These are phyloP conservation scores for Drepana falcataria DNA, from an alignment of 2,888 invertebrate species.

Conservation along the genomic window DNA sequence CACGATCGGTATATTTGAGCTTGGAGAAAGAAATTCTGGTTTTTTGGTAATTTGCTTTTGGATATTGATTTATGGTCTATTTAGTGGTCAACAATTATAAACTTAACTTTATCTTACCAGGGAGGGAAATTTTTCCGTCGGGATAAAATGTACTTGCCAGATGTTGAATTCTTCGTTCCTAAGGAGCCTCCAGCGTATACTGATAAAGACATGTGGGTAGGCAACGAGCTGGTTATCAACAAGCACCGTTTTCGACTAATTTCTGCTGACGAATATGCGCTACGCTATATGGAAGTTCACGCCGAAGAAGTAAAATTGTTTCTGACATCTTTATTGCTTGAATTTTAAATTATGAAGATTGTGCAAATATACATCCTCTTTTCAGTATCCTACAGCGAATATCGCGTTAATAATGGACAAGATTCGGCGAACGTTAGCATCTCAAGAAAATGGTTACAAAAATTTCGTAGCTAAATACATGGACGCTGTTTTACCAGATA, in stretches of 20 bases:
- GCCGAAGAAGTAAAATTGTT: slow-evolving; percentile 79
- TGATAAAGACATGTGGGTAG: slow-evolving; percentile 90
- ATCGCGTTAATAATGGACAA: slow-evolving; percentile 85
- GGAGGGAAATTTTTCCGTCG: slow-evolving; percentile 84
- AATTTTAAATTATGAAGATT: neutral
- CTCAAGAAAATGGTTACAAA: slow-evolving; percentile 82
- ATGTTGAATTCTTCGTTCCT: slow-evolving; percentile 83
- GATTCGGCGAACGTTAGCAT: slow-evolving; percentile 82
- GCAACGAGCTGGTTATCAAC: slow-evolving; percentile 86
- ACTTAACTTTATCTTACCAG: slow-evolving; percentile 23
- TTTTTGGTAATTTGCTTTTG: slow-evolving; percentile 43
- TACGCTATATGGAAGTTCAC: slow-evolving; percentile 91
- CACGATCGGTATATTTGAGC: slow-evolving; percentile 89
- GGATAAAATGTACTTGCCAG: slow-evolving; percentile 84
- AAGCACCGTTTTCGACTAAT: slow-evolving; percentile 87
- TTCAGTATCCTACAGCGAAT: slow-evolving; percentile 86
- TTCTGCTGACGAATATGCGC: slow-evolving; percentile 91
- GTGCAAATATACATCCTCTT: slow-evolving; percentile 1
- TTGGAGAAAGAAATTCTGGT: slow-evolving; percentile 85
- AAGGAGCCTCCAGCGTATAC: slow-evolving; percentile 86
- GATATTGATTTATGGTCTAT: too few species aligned
- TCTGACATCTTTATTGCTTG: neutral
- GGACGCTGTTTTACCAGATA: slow-evolving; percentile 51
- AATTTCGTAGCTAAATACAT: slow-evolving; percentile 86
- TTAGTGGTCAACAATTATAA: neutral